phyloP scores from a whole-genome alignment of 2,888 invertebrate genomes.

The Linyphia triangularis region DNA sequence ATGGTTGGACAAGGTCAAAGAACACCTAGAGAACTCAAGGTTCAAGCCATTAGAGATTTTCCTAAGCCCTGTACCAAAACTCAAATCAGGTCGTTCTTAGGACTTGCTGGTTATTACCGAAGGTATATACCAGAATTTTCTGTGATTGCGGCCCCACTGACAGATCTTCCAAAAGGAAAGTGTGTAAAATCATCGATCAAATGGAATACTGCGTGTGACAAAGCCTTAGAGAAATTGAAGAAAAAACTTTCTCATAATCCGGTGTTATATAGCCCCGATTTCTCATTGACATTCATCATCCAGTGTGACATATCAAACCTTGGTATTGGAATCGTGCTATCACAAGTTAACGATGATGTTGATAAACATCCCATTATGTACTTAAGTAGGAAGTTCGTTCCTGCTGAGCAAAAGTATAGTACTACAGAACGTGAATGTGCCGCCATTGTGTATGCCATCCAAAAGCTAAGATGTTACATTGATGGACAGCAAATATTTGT shows the following conservation, averaged over 20 bases:
- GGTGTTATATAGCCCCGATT: conserved; percentile 16
- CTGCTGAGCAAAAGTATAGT: conserved; percentile 1
- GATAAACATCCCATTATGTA: conserved; percentile 34
- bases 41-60: too few relatives aligned
- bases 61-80: too few relatives aligned
- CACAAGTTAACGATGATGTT: conserved; percentile 6
- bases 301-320: conserved; percentile 25
- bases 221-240: too few relatives aligned
- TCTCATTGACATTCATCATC: neutral
- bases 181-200: too few relatives aligned
- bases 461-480: conserved; percentile 33
- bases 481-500: conserved; percentile 20
- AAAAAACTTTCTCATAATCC: neutral
- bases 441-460: neutral
- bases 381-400: conserved; percentile 22
- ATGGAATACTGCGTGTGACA: too few relatives aligned
- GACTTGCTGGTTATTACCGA: too few relatives aligned
- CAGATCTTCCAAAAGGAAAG: too few relatives aligned
- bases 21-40: too few relatives aligned
- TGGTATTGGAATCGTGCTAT: neutral
- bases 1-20: too few relatives aligned
- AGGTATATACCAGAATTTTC: too few relatives aligned
- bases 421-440: conserved; percentile 20
- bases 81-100: too few relatives aligned
- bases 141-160: too few relatives aligned